Base-by-base conservation (phyloP, 2,888 invertebrate species). In the Diabrotica balteata region DNA sequence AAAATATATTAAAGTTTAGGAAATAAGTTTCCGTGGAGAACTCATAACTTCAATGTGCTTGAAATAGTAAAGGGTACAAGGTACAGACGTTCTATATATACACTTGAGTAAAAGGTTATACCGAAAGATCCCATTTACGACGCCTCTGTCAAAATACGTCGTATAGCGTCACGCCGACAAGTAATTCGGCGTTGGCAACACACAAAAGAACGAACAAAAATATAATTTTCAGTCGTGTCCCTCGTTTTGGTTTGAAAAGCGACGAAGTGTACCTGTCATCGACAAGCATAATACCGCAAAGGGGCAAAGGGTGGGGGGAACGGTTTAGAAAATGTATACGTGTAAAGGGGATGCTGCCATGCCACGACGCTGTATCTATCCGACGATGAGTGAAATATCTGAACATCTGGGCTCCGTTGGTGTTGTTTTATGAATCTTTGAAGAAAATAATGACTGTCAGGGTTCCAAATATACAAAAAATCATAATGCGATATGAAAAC, bases 211-310 rank as follows among this genome's bases (percentile, higher is more conserved):
- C 52, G 53, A 67, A 63, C 59, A 67, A 59, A 67, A 67, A 67
- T 67, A 67, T 67, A 67, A 67, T 67, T 63, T 67, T 50, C 67
- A 63, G 62, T 67, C 62, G 61, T 43, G 60, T 17, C 47, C 54
- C 47, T 52, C 47, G 59, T 53, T 49, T 59, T 10, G 54, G 53
- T 44, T 65, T 69, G 65, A 67, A 67, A 69, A 64, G 70, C 70
- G 67, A 64, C 70, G 70, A 70, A 70, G 67, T 68, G 65, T 72
- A 72, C 70, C 72, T 72, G 72, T 72, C 72, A 72, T 68, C 66
- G 70, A 65, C 72, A 72, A 72, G 55, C 67, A 60, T 63, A 72
- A 69, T 68, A 64, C 57, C 22, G 32, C 32, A 54, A 54, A 11
- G 17, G 57, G 51, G 63, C 17, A 50, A 11, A 10, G 42, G 7